A percentile compares a stretch with the other conserved stretches of the same genome.
These are phyloP conservation scores for Octodonta nipae DNA, from an alignment of 2,888 invertebrate genomes.

Conservation along the genomic window DNA sequence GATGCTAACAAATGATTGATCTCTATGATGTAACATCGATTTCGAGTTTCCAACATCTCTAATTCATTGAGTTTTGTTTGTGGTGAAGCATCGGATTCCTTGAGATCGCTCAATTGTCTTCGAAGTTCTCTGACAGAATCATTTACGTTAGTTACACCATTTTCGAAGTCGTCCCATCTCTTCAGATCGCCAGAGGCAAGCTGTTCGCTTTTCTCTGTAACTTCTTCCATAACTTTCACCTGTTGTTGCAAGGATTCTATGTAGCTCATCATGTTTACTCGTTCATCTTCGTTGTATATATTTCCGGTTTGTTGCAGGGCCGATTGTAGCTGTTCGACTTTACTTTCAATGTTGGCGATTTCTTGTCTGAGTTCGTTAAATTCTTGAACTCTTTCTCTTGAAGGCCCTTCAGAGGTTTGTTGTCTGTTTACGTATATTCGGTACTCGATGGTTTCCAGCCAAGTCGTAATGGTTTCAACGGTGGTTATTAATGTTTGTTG, in stretches of 20 bases:
- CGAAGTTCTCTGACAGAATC: constrained; percentile 40
- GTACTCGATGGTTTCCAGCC: constrained; percentile 76
- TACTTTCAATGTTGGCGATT: constrained; percentile 51
- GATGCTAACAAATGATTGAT: constrained; percentile 48
- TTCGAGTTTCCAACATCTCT: constrained; percentile 55
- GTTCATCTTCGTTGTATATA: constrained; percentile 36
- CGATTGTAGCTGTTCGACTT: constrained; percentile 49
- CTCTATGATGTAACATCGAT: constrained; percentile 47
- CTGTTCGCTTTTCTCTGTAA: constrained; percentile 46
- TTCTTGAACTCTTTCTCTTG: constrained; percentile 46
- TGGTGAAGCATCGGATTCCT: constrained; percentile 51
- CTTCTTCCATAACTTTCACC: constrained; percentile 54
- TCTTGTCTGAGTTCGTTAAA: constrained; percentile 53
- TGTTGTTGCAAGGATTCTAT: constrained; percentile 51
- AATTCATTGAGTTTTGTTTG: constrained; percentile 54
- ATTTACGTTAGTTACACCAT: constrained; percentile 46
- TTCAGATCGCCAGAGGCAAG: constrained; percentile 47
- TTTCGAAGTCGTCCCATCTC: constrained; percentile 59
- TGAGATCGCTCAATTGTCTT: constrained; percentile 41
- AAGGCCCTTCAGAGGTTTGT: constrained; percentile 43
- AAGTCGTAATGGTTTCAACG: constrained; percentile 68
- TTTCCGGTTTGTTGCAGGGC: constrained; percentile 40
- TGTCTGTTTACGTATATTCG: constrained; percentile 52
- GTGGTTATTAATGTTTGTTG: constrained; percentile 61
- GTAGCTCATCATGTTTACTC: constrained; percentile 41